These are phyloP conservation scores for Tadarida brasiliensis DNA, from an alignment of 2,797 vertebrate species.

Conservation along the genomic window DNA sequence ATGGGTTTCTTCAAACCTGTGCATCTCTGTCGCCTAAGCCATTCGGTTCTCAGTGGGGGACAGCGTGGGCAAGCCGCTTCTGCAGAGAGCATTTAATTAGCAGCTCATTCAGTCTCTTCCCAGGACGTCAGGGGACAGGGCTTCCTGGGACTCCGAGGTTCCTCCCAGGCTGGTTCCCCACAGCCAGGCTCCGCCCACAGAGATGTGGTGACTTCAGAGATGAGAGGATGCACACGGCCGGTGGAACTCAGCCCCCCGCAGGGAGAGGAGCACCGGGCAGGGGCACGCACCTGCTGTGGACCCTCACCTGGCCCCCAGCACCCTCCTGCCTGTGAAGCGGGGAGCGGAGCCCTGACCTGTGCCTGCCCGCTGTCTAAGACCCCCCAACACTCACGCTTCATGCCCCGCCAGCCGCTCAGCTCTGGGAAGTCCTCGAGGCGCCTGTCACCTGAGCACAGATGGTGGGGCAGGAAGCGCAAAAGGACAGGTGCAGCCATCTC, in stretches of 20 bases:
- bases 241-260: too few species aligned
- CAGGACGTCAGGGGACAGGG: neutral
- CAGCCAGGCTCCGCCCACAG: neutral
- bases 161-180: neutral
- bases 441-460: too few species aligned
- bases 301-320: neutral
- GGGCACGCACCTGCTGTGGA: neutral
- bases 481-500: neutral
- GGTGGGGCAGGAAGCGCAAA: neutral
- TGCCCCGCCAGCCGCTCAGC: too few species aligned
- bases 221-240: too few species aligned
- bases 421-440: neutral
- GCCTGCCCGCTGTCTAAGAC: neutral
- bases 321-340: too few species aligned
- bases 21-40: neutral
- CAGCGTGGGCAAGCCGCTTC: neutral
- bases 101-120: neutral
- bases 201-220: too few species aligned
- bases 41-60: neutral
- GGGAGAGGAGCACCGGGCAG: neutral
- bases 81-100: neutral
- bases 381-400: too few species aligned
- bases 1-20: neutral
- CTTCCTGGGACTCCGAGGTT: fast-evolving
- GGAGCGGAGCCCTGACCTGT: fast-evolving